phyloP scores from a whole-genome alignment of 2,797 vertebrate species.

The Anomalospiza imberbis region DNA sequence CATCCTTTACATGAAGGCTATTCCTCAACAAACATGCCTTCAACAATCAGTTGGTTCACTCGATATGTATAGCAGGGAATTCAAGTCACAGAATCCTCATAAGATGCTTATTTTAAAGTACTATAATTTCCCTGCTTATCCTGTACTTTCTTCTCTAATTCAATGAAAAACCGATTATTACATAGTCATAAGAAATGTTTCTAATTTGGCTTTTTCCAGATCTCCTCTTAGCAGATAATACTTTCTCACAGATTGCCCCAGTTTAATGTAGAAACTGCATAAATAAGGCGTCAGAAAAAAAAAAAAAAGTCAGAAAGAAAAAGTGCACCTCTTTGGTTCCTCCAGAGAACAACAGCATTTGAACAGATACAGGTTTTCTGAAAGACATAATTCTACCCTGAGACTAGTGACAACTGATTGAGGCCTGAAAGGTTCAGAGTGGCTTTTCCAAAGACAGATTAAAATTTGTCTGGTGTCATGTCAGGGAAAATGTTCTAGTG shows the following conservation, averaged over 20 bases:
- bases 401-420: background rate
- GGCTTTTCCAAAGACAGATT: background rate
- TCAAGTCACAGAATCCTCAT: background rate
- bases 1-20: conserved; percentile 2
- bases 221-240: background rate
- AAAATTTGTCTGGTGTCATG: background rate
- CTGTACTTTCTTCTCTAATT: background rate
- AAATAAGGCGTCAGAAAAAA: background rate
- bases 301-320: background rate
- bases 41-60: background rate
- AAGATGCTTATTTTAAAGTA: background rate
- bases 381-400: background rate
- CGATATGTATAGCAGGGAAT: background rate
- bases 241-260: background rate
- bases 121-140: background rate
- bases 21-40: conserved; percentile 20
- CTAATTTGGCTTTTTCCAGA: background rate
- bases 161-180: background rate
- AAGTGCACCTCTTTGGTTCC: background rate
- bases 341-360: background rate
- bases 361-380: background rate
- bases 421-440: background rate
- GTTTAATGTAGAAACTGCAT: background rate
- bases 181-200: background rate
- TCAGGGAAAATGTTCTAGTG: background rate